These are phyloP conservation scores for Coecobrya sp. DNA, from an alignment of 2,888 invertebrate species.

Conservation along the genomic window DNA sequence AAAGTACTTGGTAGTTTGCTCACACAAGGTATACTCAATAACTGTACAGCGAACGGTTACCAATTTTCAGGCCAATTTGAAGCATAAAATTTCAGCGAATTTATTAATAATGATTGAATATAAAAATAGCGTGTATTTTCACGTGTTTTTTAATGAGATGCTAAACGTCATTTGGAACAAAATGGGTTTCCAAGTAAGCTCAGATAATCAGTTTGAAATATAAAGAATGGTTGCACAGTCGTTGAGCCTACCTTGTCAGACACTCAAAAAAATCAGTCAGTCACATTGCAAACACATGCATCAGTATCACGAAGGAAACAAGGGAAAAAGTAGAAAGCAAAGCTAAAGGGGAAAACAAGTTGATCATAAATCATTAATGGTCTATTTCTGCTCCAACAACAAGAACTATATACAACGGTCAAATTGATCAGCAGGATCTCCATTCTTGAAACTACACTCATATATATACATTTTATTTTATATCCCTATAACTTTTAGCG, in stretches of 20 bases:
- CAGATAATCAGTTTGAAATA: no score
- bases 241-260: no score
- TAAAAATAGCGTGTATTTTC: no score
- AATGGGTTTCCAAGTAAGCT: no score
- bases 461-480: no score
- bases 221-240: no score
- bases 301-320: background rate
- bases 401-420: background rate
- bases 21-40: background rate
- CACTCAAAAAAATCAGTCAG: conserved; percentile 39
- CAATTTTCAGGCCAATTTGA: no score
- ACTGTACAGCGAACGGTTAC: no score
- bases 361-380: conserved; percentile 77
- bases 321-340: conserved; percentile 17
- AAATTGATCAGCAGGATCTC: conserved; percentile 10
- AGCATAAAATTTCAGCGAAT: no score
- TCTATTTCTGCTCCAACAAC: conserved; percentile 57
- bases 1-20: conserved; percentile 26
- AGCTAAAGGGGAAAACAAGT: conserved; percentile 60
- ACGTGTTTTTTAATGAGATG: no score
- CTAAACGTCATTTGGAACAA: no score
- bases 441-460: background rate
- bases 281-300: conserved; percentile 16
- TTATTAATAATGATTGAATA: no score
- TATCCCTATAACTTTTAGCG: conserved; percentile 38